phyloP scores from a whole-genome alignment of 2,113 vertebrate genomes.

The Syngnathus scovelli region DNA sequence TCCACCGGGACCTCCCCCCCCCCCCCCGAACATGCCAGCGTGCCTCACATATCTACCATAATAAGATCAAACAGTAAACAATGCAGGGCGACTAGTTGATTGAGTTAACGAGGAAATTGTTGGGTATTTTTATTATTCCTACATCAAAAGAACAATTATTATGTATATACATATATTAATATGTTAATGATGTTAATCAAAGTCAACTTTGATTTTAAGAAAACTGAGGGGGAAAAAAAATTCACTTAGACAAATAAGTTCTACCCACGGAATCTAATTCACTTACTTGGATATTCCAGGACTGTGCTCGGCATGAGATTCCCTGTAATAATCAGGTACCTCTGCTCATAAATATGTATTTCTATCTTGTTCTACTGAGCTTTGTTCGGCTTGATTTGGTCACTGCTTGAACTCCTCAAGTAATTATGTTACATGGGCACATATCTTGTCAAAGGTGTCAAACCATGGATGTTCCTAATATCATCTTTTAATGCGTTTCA shows the following conservation, averaged over 20 bases:
- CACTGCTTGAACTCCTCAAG: slow-evolving; percentile 6
- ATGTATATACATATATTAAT: neutral
- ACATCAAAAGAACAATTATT: neutral
- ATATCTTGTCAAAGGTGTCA: slow-evolving; percentile 37
- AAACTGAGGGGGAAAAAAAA: neutral
- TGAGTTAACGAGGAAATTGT: neutral
- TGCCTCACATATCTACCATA: slow-evolving; percentile 35
- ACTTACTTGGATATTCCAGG: slow-evolving; percentile 1
- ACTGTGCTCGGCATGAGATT: slow-evolving; percentile 6
- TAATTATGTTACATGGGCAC: slow-evolving; percentile 41
- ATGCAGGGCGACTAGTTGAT: neutral
- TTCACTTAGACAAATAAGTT: neutral
- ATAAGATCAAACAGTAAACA: slow-evolving; percentile 14
- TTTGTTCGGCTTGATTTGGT: slow-evolving; percentile 30
- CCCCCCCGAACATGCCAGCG: slow-evolving; percentile 24
- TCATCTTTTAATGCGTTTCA: neutral
- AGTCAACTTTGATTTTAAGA: neutral
- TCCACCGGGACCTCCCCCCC: slow-evolving; percentile 33
- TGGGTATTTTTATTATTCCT: neutral
- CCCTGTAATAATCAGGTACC: slow-evolving; percentile 8
- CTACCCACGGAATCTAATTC: neutral
- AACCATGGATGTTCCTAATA: neutral
- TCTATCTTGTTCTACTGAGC: slow-evolving; percentile 14
- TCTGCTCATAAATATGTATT: slow-evolving; percentile 24
- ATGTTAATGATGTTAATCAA: no score